These are phyloP conservation scores for Dendroctonus valens DNA, from an alignment of 1,140 invertebrate species.

Conservation along the genomic window DNA sequence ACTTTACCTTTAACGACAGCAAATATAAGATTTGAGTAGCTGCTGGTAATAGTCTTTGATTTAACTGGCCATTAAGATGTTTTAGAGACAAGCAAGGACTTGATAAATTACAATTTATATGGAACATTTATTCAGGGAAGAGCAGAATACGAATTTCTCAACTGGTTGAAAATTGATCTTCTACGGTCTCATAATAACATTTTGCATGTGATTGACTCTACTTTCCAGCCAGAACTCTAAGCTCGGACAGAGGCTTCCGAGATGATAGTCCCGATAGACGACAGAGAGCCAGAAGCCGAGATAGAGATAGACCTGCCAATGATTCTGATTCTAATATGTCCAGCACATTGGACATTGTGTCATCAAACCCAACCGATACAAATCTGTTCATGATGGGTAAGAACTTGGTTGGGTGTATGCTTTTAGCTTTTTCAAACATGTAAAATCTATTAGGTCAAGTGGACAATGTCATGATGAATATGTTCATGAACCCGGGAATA, in stretches of 20 bases:
- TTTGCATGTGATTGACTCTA: conserved; percentile 1
- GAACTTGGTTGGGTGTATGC: conserved; percentile 1
- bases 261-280: conserved; percentile 17
- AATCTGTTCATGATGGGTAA: conserved; percentile 52
- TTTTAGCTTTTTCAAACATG: background rate
- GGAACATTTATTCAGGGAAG: background rate
- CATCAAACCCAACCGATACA: conserved; percentile 36
- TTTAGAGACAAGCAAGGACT: too few relatives aligned
- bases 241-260: conserved; percentile 1
- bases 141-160: background rate
- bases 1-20: too few relatives aligned
- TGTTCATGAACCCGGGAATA: conserved; percentile 58
- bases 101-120: too few relatives aligned
- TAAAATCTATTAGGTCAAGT: conserved; percentile 13
- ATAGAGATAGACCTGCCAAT: conserved; percentile 46
- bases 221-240: background rate
- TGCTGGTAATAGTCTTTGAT: too few relatives aligned
- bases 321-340: conserved; percentile 49
- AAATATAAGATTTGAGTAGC: too few relatives aligned
- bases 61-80: too few relatives aligned
- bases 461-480: conserved; percentile 52
- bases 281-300: conserved; percentile 40
- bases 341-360: conserved; percentile 39
- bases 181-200: conserved; percentile 5
- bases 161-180: background rate